These are phyloP conservation scores for Pycnonotus jocosus DNA, from an alignment of 2,113 vertebrate species.

Conservation along the genomic window DNA sequence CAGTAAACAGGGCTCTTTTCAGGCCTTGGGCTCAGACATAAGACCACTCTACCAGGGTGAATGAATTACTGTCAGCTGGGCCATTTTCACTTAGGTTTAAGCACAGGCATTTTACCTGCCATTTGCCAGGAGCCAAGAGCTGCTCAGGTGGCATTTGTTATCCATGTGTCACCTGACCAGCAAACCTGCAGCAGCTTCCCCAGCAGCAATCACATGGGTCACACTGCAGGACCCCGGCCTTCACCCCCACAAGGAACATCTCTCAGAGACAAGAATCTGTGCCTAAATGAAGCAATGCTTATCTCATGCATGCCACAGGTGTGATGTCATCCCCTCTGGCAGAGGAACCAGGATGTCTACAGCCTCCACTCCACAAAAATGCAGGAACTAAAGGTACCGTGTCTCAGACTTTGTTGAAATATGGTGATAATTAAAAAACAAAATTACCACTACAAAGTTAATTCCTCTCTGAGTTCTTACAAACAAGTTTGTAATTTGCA, in stretches of 20 bases:
- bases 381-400: background rate
- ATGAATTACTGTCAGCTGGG: background rate
- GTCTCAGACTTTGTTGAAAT: background rate
- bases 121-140: background rate
- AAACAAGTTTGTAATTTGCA: conserved; percentile 57
- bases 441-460: conserved; percentile 54
- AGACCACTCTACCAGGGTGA: background rate
- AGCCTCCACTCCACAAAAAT: background rate
- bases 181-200: background rate
- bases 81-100: background rate
- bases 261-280: background rate
- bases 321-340: conserved; percentile 25
- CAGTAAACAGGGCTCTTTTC: background rate
- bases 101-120: background rate
- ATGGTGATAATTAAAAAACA: background rate
- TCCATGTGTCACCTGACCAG: accelerated
- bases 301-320: conserved; percentile 28
- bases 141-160: background rate
- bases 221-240: background rate
- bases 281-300: background rate
- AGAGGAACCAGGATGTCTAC: background rate
- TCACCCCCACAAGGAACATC: background rate
- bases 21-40: background rate
- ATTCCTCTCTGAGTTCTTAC: conserved; percentile 48
- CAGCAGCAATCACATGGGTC: background rate